A percentile compares a stretch with the other conserved stretches of the same genome.
Evolutionary conservation across 2,888 invertebrate species (phyloP).

Genomic region (Liopterus haemorrhoidalis): DNA sequence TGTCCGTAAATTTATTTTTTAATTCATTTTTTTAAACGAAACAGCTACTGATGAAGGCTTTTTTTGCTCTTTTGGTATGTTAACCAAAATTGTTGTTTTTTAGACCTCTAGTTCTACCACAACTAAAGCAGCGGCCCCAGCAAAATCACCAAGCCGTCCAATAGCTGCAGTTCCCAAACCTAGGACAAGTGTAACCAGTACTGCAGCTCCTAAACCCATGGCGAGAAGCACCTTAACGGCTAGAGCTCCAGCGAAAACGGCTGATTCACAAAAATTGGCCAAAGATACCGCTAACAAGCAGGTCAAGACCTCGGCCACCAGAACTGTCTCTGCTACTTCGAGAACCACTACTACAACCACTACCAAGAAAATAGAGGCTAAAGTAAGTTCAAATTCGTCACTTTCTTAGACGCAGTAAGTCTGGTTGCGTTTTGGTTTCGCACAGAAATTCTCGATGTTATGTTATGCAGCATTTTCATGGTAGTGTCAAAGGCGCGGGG

Average conservation of each 20-base stretch:
- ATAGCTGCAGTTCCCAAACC: slow-evolving; percentile 29
- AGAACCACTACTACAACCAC: slow-evolving; percentile 37
- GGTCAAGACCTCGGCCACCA: slow-evolving; percentile 42
- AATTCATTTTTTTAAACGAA: slow-evolving; percentile 25
- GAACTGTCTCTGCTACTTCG: slow-evolving; percentile 36
- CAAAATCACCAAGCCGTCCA: slow-evolving; percentile 20
- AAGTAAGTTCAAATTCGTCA: too few relatives aligned
- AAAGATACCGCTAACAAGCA: slow-evolving; percentile 67
- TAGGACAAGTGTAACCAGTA: slow-evolving; percentile 27
- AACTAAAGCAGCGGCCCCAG: slow-evolving; percentile 28
- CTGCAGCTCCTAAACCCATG: slow-evolving; percentile 25
- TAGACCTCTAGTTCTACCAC: slow-evolving; percentile 28
- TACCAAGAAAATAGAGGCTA: slow-evolving; percentile 38
- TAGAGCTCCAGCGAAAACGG: slow-evolving; percentile 33
- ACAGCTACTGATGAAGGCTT: slow-evolving; percentile 17
- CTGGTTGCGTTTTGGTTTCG: too few relatives aligned
- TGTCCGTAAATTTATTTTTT: slow-evolving; percentile 6
- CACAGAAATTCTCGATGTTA: too few relatives aligned
- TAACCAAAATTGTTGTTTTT: neutral
- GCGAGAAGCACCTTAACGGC: slow-evolving; percentile 25
- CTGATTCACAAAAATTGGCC: slow-evolving; percentile 52
- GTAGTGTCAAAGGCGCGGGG: too few relatives aligned
- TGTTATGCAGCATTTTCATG: too few relatives aligned
- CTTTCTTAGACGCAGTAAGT: too few relatives aligned
- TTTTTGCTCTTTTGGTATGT: neutral